Evolutionary conservation across 2,888 invertebrate species (phyloP).

Genomic region (Rotaria socialis): DNA sequence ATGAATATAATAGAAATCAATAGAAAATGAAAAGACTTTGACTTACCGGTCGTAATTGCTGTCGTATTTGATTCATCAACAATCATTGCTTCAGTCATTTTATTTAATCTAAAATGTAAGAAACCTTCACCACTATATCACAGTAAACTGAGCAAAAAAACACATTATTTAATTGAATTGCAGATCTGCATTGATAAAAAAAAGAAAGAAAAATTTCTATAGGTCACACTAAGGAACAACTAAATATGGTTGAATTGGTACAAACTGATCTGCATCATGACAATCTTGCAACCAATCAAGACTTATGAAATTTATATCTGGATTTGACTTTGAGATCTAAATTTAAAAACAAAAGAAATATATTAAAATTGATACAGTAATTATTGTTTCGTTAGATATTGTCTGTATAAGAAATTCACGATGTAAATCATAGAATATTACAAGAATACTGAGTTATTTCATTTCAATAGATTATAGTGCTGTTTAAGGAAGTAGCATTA

Average conservation of each 20-base stretch:
- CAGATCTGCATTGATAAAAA: neutral
- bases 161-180: neutral
- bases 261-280: constrained; percentile 38
- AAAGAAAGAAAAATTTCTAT: neutral
- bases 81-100: neutral
- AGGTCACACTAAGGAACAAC: neutral
- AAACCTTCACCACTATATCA: neutral
- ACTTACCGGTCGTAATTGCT: neutral
- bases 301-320: constrained; percentile 40
- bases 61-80: neutral
- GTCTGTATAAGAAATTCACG: neutral
- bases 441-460: too few relatives aligned
- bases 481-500: too few relatives aligned
- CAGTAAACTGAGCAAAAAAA: neutral
- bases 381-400: neutral
- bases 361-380: neutral
- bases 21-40: neutral
- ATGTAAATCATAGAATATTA: too few relatives aligned
- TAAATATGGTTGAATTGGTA: constrained; percentile 9
- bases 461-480: too few relatives aligned
- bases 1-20: neutral
- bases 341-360: neutral
- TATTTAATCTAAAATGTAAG: neutral
- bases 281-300: constrained; percentile 41
- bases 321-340: constrained; percentile 39